These are phyloP conservation scores for Pinctada fucata DNA, from an alignment of 2,888 invertebrate genomes.

Conservation along the genomic window DNA sequence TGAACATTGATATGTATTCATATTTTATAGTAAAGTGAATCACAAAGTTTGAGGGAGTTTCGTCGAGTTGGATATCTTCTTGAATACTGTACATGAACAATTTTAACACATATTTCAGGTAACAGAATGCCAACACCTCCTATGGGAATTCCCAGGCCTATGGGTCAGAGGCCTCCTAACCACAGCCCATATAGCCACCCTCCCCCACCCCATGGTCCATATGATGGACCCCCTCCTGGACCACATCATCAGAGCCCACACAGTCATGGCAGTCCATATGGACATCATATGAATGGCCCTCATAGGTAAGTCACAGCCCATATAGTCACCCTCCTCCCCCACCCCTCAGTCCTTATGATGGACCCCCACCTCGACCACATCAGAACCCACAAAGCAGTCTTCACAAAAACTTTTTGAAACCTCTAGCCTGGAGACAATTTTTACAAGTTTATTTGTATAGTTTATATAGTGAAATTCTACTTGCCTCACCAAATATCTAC, in stretches of 20 bases:
- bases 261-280: conserved; percentile 4
- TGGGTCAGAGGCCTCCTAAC: conserved; percentile 36
- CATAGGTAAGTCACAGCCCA: conserved; percentile 5
- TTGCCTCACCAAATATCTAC: too few species aligned
- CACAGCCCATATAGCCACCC: conserved; percentile 47
- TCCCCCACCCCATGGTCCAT: conserved; percentile 20
- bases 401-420: too few species aligned
- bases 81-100: too few species aligned
- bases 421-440: too few species aligned
- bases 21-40: too few species aligned
- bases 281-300: not conserved
- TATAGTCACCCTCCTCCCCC: conserved; percentile 35
- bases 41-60: too few species aligned
- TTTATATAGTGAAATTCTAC: too few species aligned
- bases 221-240: conserved; percentile 14
- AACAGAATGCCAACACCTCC: conserved; percentile 40
- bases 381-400: too few species aligned
- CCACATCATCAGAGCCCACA: conserved; percentile 15
- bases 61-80: too few species aligned
- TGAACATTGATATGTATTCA: too few species aligned
- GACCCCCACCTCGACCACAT: too few species aligned
- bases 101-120: conserved; percentile 6
- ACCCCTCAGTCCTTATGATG: conserved; percentile 26
- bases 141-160: conserved; percentile 53
- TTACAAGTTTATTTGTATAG: too few species aligned